These are phyloP conservation scores for Eilema griseolum DNA, from an alignment of 2,888 invertebrate genomes.

Conservation along the genomic window DNA sequence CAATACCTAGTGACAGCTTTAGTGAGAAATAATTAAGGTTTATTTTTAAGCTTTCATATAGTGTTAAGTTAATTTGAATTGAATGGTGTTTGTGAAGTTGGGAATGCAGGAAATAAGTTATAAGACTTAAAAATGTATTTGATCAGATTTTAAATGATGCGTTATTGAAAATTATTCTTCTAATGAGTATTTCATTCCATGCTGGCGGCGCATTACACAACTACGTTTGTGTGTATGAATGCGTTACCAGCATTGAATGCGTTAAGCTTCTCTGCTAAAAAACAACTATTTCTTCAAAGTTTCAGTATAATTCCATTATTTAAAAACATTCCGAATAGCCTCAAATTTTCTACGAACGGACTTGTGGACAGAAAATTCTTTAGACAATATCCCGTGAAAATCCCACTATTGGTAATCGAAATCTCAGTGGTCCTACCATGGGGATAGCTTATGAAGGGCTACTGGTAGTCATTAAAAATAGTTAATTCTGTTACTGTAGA, in stretches of 20 bases:
- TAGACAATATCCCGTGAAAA: background rate
- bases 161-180: background rate
- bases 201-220: too few species aligned
- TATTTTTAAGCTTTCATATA: constrained; percentile 73
- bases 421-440: background rate
- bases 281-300: background rate
- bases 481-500: constrained; percentile 1
- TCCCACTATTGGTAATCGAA: background rate
- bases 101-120: constrained; percentile 30
- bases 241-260: too few species aligned
- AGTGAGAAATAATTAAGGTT: constrained; percentile 73
- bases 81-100: constrained; percentile 40
- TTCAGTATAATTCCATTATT: background rate
- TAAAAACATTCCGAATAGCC: too few species aligned
- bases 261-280: too few species aligned
- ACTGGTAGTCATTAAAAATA: background rate
- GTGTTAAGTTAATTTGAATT: constrained; percentile 65
- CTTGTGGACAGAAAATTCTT: background rate
- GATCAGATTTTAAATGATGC: background rate
- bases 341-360: too few species aligned
- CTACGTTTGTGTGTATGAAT: too few species aligned
- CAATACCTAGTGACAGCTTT: constrained; percentile 69
- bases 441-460: background rate
- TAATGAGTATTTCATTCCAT: too few species aligned
- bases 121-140: background rate